Evolutionary conservation across 2,797 vertebrate genomes (phyloP), one percentile per base, ranked within the genome.

Genomic region (Allobates femoralis): DNA sequence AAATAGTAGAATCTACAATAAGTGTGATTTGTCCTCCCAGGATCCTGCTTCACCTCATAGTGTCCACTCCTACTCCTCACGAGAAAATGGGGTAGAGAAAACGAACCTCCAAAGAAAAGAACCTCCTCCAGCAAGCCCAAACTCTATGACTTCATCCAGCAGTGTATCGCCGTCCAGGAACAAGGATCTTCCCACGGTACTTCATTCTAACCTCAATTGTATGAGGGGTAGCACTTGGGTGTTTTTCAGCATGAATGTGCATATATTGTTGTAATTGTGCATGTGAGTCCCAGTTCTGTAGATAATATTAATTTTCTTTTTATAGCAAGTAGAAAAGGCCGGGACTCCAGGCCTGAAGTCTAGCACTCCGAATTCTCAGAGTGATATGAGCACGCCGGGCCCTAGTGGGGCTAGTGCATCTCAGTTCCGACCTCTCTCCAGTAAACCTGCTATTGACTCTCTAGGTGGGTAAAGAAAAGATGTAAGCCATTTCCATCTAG

Each of bases 341-440:
- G 96, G 94, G 21, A 97, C 96, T 0, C 97, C 97, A 19, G 96
- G 94, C 71, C 93, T 97, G 90, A 98, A 98, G 90, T 96, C 97
- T 28, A 96, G 95, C 83, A 97, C 97, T 0, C 96, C 96, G 0
- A 96, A 96, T 67, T 96, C 96, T 46, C 96, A 96, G 89, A 87
- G 91, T 0, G 97, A 97, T 7, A 91, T 94, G 0, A 89, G 90
- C 51, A 94, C 93, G 0, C 92, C 95, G 0, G 95, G 96, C 32
- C 95, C 96, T 64, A 96, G 96, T 0, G 0, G 87, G 0, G 82
- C 84, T 37, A 87, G 94, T 92, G 62, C 80, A 23, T 95, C 95
- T 1, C 97, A 97, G 88, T 97, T 97, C 64, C 93, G 96, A 64
- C 92, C 96, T 0, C 23, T 96, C 0, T 77, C 95, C 0, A 91